Evolutionary conservation across 1,140 invertebrate genomes (phyloP), one percentile per base, ranked within the genome.

Genomic region (Apis cerana): DNA sequence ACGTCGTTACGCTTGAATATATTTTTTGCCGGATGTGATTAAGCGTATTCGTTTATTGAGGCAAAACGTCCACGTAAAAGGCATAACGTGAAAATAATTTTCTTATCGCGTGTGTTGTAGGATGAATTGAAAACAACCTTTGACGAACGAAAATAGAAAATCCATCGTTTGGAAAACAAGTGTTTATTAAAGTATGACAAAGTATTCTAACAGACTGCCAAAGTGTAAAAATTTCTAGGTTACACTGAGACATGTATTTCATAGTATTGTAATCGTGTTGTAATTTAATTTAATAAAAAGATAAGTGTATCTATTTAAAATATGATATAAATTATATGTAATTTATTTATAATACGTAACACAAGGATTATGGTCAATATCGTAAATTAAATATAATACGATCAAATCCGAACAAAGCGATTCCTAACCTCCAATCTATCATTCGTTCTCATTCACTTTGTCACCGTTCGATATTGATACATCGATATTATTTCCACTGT

Each of bases 171-270:
- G 17, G 2, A 17, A 58, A n/a, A 19, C 12, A 17, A 23, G 3
- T 54, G 23, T 19, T 52, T 52, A 59, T 48, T 52, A 76, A 54
- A 65, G 2, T 19, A 15, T 17, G 27, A 23, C 33, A 59, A 59
- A 61, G 10, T 65, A 56, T 68, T 76, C 19, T 75, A 76, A 48
- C 48, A 59, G 59, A 76, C 74, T 82, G 48, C 74, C 74, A 76
- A 81, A 76, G 72, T 76, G 33, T 33, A 52, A 27, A 19, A 62
- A 17, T 71, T 50, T 59, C 23, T 76, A 81, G 54, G 4, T 59
- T 75, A 65, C 50, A n/a, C 7, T 0, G 17, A 70, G 0, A 65
- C 1, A 17, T n/a, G 17, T n/a, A 13, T 27, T 64, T 72, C 12
- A 17, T 72, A 72, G 58, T n/a, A 19, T 62, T 27, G 4, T 27